Evolutionary conservation across 2,113 vertebrate species (phyloP).

Genomic region (Hyperopisus bebe): DNA sequence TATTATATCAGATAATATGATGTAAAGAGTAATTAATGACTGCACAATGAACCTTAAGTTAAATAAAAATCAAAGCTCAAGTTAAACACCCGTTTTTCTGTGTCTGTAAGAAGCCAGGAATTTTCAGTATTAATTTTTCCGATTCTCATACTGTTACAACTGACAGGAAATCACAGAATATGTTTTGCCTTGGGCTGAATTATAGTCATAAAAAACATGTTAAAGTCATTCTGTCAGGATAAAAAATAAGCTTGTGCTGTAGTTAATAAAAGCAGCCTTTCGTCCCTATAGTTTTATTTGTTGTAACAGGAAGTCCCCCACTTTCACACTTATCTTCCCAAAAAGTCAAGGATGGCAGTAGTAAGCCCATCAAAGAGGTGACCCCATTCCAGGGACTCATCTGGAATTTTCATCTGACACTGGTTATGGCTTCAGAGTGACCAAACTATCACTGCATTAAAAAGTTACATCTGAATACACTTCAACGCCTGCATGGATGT

Average conservation of each 20-base stretch:
- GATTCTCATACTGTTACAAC: neutral
- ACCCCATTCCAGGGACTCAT: neutral
- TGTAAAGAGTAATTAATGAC: neutral
- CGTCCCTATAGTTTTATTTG: neutral
- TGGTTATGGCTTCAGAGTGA: neutral
- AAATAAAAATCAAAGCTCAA: neutral
- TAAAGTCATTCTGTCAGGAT: neutral
- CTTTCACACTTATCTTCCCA: neutral
- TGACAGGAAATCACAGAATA: neutral
- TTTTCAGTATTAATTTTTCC: neutral
- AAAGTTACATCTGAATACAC: neutral
- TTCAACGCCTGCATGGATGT: neutral
- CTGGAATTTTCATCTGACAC: neutral
- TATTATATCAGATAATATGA: neutral
- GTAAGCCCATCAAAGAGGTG: neutral
- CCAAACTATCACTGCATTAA: neutral
- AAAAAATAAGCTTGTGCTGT: neutral
- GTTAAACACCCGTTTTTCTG: neutral
- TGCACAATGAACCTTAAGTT: neutral
- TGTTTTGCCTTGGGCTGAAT: neutral
- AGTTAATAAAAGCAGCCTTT: neutral
- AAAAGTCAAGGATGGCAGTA: neutral
- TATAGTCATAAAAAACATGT: neutral
- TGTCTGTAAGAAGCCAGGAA: neutral
- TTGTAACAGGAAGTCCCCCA: neutral